A percentile compares a stretch with the other conserved stretches of the same genome.
These are phyloP conservation scores for Aptenodytes patagonicus DNA, from an alignment of 2,113 vertebrate genomes.

Conservation along the genomic window DNA sequence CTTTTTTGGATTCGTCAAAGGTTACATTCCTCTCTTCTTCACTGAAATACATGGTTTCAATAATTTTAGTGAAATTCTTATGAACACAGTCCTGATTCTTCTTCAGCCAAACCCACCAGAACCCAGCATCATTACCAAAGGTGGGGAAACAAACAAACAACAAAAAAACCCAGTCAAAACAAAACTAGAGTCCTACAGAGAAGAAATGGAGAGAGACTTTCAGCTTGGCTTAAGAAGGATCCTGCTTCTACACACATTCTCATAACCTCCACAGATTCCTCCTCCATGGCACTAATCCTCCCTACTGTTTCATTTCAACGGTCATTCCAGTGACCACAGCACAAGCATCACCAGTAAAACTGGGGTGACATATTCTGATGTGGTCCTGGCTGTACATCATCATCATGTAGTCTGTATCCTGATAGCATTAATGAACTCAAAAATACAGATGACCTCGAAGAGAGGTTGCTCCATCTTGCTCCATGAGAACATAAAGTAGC, in stretches of 20 bases:
- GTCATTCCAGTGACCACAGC: neutral
- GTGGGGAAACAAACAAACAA: neutral
- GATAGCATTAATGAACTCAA: neutral
- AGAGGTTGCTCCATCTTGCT: neutral
- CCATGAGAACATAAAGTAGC: neutral
- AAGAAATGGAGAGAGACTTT: neutral
- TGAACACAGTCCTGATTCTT: neutral
- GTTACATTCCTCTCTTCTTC: neutral
- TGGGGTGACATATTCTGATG: neutral
- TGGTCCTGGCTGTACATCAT: neutral
- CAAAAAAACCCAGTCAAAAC: neutral
- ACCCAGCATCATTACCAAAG: neutral
- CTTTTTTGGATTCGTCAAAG: neutral
- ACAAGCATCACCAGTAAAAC: neutral
- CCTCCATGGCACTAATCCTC: neutral
- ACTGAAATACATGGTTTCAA: neutral
- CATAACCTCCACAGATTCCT: neutral
- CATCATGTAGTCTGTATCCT: neutral
- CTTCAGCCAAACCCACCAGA: neutral
- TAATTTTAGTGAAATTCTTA: neutral
- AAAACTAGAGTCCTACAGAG: neutral
- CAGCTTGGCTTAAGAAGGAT: neutral
- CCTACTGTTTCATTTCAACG: neutral
- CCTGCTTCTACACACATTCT: neutral
- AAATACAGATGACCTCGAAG: neutral